Evolutionary conservation across 1,140 invertebrate species (phyloP).

Genomic region (Apocrypta bakeri): DNA sequence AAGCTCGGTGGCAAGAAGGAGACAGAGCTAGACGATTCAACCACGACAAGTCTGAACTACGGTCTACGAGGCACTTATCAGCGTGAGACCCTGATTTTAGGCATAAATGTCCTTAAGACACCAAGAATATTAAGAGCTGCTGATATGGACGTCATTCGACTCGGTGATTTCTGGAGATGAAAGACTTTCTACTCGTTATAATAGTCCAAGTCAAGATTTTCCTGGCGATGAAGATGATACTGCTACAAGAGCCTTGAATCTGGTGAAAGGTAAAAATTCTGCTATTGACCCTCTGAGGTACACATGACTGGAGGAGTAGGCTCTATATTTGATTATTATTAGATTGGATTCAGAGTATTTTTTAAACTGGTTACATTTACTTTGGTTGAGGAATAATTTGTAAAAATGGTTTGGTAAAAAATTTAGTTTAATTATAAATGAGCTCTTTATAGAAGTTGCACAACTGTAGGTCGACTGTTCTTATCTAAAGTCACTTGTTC

Average conservation of each 20-base stretch:
- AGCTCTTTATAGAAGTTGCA: background rate
- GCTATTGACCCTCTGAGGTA: constrained; percentile 25
- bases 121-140: background rate
- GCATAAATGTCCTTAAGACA: background rate
- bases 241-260: constrained; percentile 30
- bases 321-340: background rate
- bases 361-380: no score
- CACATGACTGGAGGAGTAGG: background rate
- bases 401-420: no score
- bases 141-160: background rate
- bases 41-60: constrained; percentile 12
- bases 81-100: background rate
- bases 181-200: background rate
- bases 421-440: background rate
- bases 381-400: no score
- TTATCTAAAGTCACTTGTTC: constrained; percentile 3
- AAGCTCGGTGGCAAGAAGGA: constrained; percentile 33
- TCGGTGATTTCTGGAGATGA: constrained; percentile 9
- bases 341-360: no score
- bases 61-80: background rate
- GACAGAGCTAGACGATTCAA: constrained; percentile 23
- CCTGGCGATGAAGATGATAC: background rate
- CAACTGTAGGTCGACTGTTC: background rate
- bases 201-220: background rate
- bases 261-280: constrained; percentile 43